Percentiles rank a stretch among this genome's conserved stretches.
These are phyloP conservation scores for Lophotis ruficrista DNA, from an alignment of 2,113 vertebrate species.

Conservation along the genomic window DNA sequence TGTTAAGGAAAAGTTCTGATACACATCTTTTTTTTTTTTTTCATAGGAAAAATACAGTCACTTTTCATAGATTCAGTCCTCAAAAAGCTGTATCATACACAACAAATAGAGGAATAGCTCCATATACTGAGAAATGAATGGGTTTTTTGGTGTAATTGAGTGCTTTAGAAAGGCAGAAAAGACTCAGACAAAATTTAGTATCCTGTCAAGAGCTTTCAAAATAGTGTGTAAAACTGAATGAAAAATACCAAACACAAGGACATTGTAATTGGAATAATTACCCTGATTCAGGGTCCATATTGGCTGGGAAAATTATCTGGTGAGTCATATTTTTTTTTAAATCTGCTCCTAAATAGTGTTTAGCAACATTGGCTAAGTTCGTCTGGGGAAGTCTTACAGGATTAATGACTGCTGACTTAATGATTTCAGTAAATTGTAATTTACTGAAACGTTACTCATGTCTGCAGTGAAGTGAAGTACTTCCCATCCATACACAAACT, in stretches of 20 bases:
- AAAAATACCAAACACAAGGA: constrained; percentile 2
- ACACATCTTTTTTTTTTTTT: background rate
- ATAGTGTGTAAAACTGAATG: background rate
- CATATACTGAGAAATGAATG: background rate
- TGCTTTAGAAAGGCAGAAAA: background rate
- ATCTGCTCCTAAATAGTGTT: background rate
- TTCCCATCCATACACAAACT: background rate
- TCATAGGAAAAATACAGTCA: background rate
- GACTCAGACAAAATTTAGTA: background rate
- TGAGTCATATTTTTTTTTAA: background rate
- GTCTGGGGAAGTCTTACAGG: background rate
- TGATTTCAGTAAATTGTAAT: background rate
- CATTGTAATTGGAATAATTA: background rate
- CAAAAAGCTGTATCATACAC: background rate
- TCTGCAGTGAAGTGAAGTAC: background rate
- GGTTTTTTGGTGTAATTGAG: background rate
- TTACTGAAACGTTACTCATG: background rate
- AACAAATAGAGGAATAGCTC: background rate
- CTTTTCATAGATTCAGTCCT: background rate
- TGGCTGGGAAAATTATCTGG: background rate
- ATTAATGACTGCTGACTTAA: background rate
- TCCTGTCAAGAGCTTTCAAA: background rate
- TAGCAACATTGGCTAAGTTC: background rate
- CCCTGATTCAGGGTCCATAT: background rate
- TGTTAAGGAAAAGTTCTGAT: background rate